These are phyloP conservation scores for Dicaeum eximium DNA, from an alignment of 2,113 vertebrate genomes.

Conservation along the genomic window DNA sequence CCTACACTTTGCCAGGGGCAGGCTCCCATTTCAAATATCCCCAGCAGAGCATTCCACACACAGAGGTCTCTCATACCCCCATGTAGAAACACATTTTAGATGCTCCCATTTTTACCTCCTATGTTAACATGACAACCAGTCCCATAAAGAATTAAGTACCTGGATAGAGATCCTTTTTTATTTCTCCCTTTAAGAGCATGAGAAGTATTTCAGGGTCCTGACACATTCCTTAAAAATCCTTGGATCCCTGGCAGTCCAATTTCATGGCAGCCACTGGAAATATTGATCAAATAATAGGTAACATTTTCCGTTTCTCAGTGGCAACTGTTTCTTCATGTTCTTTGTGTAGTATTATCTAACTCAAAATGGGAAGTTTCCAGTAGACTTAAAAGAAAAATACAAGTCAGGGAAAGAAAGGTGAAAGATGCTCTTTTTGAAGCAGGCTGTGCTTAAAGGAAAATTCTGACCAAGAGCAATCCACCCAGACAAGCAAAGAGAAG, in stretches of 20 bases:
- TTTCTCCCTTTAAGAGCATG: background rate
- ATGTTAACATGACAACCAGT: background rate
- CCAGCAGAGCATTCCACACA: background rate
- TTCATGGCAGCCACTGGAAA: background rate
- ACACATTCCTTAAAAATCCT: background rate
- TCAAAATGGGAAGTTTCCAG: background rate
- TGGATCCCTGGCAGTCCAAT: background rate
- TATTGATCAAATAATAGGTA: background rate
- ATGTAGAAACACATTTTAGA: background rate
- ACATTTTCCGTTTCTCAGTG: background rate
- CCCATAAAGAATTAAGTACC: background rate
- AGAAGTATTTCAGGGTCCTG: background rate
- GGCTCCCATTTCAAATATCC: background rate
- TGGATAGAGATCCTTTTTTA: background rate
- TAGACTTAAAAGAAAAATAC: background rate
- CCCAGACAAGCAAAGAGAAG: background rate
- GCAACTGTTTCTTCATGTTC: background rate
- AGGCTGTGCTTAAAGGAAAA: background rate
- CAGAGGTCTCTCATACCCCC: rapidly evolving
- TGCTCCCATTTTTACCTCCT: background rate
- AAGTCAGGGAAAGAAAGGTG: background rate
- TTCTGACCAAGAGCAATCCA: background rate
- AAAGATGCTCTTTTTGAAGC: background rate
- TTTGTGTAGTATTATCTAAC: background rate
- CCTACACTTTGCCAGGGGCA: background rate